Percentiles rank a stretch among this genome's conserved stretches.
phyloP scores from a whole-genome alignment of 2,888 invertebrate species.

The Mantis religiosa region DNA sequence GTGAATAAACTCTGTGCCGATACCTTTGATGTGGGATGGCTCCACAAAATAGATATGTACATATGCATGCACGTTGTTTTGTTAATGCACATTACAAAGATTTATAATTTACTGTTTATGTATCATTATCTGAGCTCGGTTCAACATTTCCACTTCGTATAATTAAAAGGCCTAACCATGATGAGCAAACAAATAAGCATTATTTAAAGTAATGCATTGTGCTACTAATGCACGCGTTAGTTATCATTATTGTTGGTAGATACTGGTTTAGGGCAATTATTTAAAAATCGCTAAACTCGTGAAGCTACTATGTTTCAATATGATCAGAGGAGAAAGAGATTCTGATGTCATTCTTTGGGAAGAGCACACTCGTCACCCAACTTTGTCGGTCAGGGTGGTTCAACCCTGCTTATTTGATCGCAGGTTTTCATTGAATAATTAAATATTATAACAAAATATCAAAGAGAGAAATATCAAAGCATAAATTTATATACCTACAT shows the following conservation, averaged over 20 bases:
- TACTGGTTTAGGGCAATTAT: not conserved
- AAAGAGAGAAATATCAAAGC: no score
- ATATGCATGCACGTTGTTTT: not conserved
- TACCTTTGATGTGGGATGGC: not conserved
- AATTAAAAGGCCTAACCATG: not conserved
- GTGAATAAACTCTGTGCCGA: not conserved
- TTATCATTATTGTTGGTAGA: not conserved
- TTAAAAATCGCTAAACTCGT: not conserved
- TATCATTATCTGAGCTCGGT: not conserved
- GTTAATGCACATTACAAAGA: not conserved
- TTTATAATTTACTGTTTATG: not conserved
- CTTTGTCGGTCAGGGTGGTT: no score
- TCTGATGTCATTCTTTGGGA: no score
- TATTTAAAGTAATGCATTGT: not conserved
- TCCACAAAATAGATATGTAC: not conserved
- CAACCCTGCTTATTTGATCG: no score
- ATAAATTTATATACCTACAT: no score
- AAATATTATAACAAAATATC: no score
- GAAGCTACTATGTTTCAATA: no score
- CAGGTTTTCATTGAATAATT: no score
- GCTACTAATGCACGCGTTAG: not conserved
- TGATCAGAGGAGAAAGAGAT: no score
- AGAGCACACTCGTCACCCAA: no score
- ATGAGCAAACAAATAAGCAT: not conserved
- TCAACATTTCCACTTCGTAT: not conserved